These are phyloP conservation scores for Lepidocyrtinus sp. DNA, from an alignment of 2,888 invertebrate genomes.

Conservation along the genomic window DNA sequence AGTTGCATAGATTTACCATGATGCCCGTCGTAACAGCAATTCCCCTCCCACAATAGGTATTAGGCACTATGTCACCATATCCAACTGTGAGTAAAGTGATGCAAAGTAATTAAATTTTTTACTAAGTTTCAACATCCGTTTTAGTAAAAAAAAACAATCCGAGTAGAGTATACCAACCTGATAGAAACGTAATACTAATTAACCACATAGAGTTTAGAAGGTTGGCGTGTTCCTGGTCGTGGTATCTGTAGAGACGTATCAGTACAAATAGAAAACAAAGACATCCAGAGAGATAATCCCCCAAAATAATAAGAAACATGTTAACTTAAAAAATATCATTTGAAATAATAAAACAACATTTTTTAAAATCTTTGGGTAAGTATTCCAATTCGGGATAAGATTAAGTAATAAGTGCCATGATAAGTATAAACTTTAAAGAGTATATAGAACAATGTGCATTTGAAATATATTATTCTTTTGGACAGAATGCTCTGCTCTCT, in stretches of 20 bases:
- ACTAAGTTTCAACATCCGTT: no score
- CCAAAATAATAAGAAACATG: no score
- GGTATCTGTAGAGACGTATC: slow-evolving; percentile 74
- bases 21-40: slow-evolving; percentile 78
- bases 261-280: no score
- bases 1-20: slow-evolving; percentile 76
- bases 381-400: slow-evolving; percentile 39
- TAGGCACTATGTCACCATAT: slow-evolving; percentile 71
- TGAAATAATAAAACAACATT: not conserved
- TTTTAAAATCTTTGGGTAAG: slow-evolving; percentile 34
- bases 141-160: not conserved
- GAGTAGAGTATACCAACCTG: not conserved
- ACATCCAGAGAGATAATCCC: no score
- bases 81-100: slow-evolving; percentile 76
- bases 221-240: slow-evolving; percentile 75
- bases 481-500: slow-evolving; percentile 52
- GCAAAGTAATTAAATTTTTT: no score
- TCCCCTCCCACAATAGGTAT: slow-evolving; percentile 78
- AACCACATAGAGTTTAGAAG: slow-evolving; percentile 78
- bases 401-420: no score
- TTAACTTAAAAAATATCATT: no score
- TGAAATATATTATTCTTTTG: not conserved
- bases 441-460: not conserved
- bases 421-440: not conserved
- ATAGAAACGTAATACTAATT: no score